Conservation (phyloP, 2,888 invertebrate species). For the Mamestra brassicae region DNA sequence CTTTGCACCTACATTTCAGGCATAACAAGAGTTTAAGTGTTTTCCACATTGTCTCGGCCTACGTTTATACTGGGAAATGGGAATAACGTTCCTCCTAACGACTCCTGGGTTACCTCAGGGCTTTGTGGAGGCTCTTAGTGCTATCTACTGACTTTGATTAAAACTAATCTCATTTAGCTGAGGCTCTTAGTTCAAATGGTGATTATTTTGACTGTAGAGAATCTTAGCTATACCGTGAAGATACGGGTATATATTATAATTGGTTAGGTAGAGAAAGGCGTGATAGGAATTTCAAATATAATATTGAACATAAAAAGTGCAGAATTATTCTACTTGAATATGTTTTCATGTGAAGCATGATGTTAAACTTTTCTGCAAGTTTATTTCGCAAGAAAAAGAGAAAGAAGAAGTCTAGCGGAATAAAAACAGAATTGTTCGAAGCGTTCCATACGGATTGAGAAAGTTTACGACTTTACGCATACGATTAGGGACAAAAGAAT, state of each 20-base stretch:
- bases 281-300: background rate
- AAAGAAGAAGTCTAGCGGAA: conserved; percentile 33
- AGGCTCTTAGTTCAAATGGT: conserved; percentile 37
- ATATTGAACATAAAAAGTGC: background rate
- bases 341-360: conserved; percentile 11
- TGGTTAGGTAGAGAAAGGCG: background rate
- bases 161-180: conserved; percentile 54
- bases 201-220: conserved; percentile 26
- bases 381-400: conserved; percentile 43
- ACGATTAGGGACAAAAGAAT: conserved; percentile 61
- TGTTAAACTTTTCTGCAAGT: conserved; percentile 34
- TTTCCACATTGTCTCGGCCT: conserved; percentile 41
- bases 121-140: conserved; percentile 49
- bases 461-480: conserved; percentile 63
- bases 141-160: conserved; percentile 62
- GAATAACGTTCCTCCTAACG: conserved; percentile 60
- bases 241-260: background rate
- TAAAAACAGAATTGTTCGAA: conserved; percentile 43
- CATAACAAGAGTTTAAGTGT: conserved; percentile 49
- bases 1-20: conserved; percentile 41
- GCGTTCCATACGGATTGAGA: conserved; percentile 51
- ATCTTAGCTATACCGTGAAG: background rate
- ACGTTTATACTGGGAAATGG: conserved; percentile 55
- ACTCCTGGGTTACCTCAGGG: conserved; percentile 56
- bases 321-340: background rate